phyloP scores from a whole-genome alignment of 1,140 invertebrate species.

The Saxidomus purpurata region DNA sequence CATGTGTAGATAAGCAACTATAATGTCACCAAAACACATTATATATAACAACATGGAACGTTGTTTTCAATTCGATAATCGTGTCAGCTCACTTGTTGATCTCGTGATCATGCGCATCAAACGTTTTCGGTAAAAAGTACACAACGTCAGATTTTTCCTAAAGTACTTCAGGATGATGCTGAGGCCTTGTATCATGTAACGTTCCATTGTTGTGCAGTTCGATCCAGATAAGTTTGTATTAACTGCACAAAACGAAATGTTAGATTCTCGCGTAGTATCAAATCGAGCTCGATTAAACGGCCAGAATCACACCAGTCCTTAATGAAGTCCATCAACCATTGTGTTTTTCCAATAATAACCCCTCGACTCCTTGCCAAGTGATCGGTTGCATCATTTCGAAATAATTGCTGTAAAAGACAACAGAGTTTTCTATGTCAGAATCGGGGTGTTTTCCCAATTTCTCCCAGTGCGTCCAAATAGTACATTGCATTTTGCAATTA shows the following conservation, averaged over 20 bases:
- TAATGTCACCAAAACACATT: too few species aligned
- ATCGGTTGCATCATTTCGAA: constrained; percentile 28
- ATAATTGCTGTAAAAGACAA: constrained; percentile 32
- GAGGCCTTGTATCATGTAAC: not conserved
- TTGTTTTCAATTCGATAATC: too few species aligned
- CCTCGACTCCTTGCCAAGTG: not conserved
- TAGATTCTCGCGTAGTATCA: not conserved
- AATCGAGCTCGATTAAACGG: not conserved
- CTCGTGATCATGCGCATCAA: too few species aligned
- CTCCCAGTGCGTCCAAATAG: constrained; percentile 34
- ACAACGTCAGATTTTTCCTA: too few species aligned
- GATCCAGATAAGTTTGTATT: not conserved
- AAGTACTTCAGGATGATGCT: not conserved
- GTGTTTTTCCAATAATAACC: constrained; percentile 30
- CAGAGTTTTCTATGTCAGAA: constrained; percentile 43
- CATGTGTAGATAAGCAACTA: too few species aligned
- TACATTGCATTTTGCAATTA: constrained; percentile 38
- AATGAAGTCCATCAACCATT: constrained; percentile 24
- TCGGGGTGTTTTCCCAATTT: constrained; percentile 2
- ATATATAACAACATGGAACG: too few species aligned
- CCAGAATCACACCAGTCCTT: too few species aligned
- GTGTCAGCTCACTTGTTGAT: too few species aligned
- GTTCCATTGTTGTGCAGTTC: too few species aligned
- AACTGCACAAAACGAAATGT: not conserved
- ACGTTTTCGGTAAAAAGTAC: too few species aligned